phyloP scores from a whole-genome alignment of 2,888 invertebrate genomes.

The Leucozona laternaria region DNA sequence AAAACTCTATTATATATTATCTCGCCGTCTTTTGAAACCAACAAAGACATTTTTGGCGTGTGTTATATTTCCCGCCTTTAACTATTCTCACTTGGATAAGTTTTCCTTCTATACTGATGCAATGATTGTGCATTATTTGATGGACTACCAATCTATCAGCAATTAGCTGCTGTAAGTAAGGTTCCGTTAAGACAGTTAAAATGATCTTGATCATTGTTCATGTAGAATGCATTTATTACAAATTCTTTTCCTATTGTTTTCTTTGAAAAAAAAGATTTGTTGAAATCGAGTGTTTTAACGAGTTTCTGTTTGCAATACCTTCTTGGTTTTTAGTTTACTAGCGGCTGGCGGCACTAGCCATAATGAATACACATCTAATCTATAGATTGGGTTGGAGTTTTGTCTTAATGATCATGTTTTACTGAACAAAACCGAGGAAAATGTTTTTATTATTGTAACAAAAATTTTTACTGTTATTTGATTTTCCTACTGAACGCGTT shows the following conservation, averaged over 20 bases:
- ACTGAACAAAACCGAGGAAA: background rate
- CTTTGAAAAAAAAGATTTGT: background rate
- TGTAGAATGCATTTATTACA: constrained; percentile 1
- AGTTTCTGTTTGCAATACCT: constrained; percentile 1
- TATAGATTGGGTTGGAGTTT: background rate
- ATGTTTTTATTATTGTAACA: background rate
- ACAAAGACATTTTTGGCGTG: too few relatives aligned
- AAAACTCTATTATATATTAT: too few relatives aligned
- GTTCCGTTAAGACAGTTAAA: background rate
- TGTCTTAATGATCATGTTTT: background rate
- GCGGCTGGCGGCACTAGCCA: background rate
- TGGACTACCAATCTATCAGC: background rate
- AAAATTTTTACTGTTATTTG: background rate
- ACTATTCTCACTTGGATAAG: too few relatives aligned
- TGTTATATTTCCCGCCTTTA: too few relatives aligned
- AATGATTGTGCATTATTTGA: background rate
- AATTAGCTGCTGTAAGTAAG: background rate
- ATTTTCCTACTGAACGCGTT: background rate
- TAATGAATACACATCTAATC: background rate
- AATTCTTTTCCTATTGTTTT: background rate
- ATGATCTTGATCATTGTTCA: background rate
- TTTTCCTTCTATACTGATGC: background rate
- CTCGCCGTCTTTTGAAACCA: too few relatives aligned
- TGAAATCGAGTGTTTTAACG: constrained; percentile 7
- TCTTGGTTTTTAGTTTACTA: background rate